Base-by-base conservation (phyloP, 2,113 vertebrate species). In the Antidorcas marsupialis region DNA sequence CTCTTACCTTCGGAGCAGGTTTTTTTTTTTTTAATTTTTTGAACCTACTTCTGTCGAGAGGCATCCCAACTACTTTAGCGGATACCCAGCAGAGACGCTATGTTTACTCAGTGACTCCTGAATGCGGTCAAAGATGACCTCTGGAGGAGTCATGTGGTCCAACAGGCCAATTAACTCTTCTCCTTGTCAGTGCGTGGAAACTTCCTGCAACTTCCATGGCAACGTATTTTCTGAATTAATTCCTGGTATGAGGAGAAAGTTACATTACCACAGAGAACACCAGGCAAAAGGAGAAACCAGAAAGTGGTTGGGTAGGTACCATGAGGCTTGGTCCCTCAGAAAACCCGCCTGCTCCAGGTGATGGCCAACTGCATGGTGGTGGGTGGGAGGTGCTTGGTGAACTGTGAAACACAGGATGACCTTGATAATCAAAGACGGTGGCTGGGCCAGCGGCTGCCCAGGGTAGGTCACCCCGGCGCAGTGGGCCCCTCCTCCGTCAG, bases 101-200 rank as follows among this genome's bases (percentile, higher is more conserved):
- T 60, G 60, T 92, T 96, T 89, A 87, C 84, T 45, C 52, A 50
- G 85, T 59, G 86, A 50, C 11, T 19, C 28, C 43, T 0, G 0
- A 83, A 36, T 21, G 16, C 23, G 39, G 13, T 47, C 64, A 79
- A 43, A 60, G 57, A 45, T 23, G 81, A 87, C 94, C 78, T 95
- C 78, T 59, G 11, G 19, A 47, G 83, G n/a, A 1, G 62, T 11
- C 7, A 1, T 25, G 45, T 2, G 7, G 76, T 71, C 53, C 92
- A 88, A 96, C 81, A 85, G 96, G 43, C 87, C 96, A 97, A 81
- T 95, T 94, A 96, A 67, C 76, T n/a, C 19, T 30, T 39, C 47
- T 94, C 57, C 82, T 85, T 85, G 81, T 94, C 74, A 60, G 12
- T 60, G 50, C 0, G 1, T 36, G 23, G 90, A 85, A 64, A 94